Base-by-base conservation (phyloP, 1,140 invertebrate species). In the Pachypsylla venusta region DNA sequence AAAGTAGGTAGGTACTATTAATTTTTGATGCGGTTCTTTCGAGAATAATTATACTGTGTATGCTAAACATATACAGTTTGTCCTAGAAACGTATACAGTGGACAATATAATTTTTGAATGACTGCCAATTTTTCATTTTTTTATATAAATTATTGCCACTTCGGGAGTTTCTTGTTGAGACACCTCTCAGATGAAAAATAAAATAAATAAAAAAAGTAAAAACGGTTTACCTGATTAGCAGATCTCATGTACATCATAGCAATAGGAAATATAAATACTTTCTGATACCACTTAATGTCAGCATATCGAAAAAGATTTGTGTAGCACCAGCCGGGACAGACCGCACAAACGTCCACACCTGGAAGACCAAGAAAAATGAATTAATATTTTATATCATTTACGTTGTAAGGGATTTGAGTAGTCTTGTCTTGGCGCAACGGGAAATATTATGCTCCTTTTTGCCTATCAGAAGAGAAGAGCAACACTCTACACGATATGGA, bases 311-410 rank as follows among this genome's bases (percentile, higher is more conserved):
- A 85, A 61, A 86, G 71, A 58, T 81, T 80, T 1, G 89, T 91
- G 58, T 85, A 85, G 20, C 85, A 85, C 68, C 90, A 87, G 25
- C 91, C 90, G 20, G 90, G 91, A 66, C 89, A 89, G 54, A 86
- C 77, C 30, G 80, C 78, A 67, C 87, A 84, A 2, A 87, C 82
- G 62, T 79, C 80, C 10, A 91, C 75, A 30, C 79, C 80, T 26
- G 70, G 73, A 22, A 19, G 22, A 35, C n/a, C 7, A 7, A 35
- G 30, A 35, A n/a, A 75, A 76, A 66, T 77, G 68, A 3, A 76
- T 67, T 62, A n/a, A 16, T 14, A 5, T 53, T 53, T n/a, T 22
- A 53, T 5, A 22, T 12, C 10, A 35, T 35, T n/a, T 35, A n/a
- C n/a, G 7, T 35, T 35, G 30, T 10, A 35, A 35, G 30, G 30